Evolutionary conservation across 2,888 invertebrate genomes (phyloP).

Genomic region (Sussaba pulchella): DNA sequence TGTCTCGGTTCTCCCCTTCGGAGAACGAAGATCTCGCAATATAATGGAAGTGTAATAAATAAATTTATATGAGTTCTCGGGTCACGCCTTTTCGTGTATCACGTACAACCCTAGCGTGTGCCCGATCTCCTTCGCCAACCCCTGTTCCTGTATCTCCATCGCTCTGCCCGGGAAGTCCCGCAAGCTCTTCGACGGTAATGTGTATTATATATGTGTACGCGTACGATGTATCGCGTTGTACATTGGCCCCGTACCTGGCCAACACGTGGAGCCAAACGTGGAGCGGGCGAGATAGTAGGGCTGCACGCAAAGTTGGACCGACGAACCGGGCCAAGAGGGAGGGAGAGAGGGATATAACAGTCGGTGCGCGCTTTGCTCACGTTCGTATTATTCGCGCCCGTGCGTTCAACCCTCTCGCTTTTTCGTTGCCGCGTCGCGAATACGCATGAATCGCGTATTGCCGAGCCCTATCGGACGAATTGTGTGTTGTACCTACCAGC

Average conservation of each 20-base stretch:
- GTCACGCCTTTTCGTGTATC: slow-evolving; percentile 67
- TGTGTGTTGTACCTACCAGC: slow-evolving; percentile 4
- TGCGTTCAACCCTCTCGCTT: slow-evolving; percentile 31
- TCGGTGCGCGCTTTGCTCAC: slow-evolving; percentile 41
- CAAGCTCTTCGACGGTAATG: slow-evolving; percentile 49
- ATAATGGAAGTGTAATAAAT: slow-evolving; percentile 66
- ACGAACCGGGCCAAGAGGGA: slow-evolving; percentile 24
- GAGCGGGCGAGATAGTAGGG: slow-evolving; percentile 60
- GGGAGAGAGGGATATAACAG: slow-evolving; percentile 18
- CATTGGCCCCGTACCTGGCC: slow-evolving; percentile 42
- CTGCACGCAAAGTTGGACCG: slow-evolving; percentile 66
- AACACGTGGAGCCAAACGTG: slow-evolving; percentile 59
- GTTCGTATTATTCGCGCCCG: slow-evolving; percentile 49
- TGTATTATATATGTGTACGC: slow-evolving; percentile 23
- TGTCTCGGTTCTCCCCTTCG: slow-evolving; percentile 8
- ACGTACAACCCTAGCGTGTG: slow-evolving; percentile 64
- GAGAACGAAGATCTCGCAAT: slow-evolving; percentile 60
- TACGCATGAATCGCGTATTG: slow-evolving; percentile 26
- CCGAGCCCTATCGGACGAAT: slow-evolving; percentile 22
- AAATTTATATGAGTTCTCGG: slow-evolving; percentile 63
- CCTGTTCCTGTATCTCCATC: slow-evolving; percentile 27
- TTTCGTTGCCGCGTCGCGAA: slow-evolving; percentile 6
- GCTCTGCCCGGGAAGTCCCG: slow-evolving; percentile 40
- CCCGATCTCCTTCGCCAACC: slow-evolving; percentile 62
- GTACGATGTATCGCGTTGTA: slow-evolving; percentile 21